These are phyloP conservation scores for Trididemnum nubilum DNA, from an alignment of 23 tunicate species.

Conservation along the genomic window DNA sequence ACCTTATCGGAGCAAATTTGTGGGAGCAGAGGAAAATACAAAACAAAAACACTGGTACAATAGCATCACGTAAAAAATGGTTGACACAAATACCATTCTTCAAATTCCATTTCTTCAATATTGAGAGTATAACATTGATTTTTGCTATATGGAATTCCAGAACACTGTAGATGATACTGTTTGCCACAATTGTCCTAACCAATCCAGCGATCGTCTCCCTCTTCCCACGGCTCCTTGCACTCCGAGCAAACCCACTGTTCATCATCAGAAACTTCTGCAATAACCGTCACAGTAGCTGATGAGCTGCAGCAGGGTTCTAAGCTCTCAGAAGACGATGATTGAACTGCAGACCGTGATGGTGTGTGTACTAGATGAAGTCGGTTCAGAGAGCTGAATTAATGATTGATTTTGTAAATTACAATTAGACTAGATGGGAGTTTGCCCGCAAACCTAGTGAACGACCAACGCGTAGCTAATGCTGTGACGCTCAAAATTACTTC, in stretches of 20 bases:
- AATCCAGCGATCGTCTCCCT: slow-evolving; percentile 27
- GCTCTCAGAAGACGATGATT: neutral
- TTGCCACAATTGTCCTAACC: slow-evolving; percentile 13
- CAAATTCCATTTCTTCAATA: slow-evolving; percentile 2
- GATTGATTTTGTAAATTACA: too few relatives aligned
- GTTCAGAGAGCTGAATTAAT: too few relatives aligned
- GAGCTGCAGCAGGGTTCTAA: neutral
- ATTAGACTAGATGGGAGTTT: too few relatives aligned
- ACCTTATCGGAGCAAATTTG: too few relatives aligned
- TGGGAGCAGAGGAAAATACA: too few relatives aligned
- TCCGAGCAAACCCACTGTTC: slow-evolving; percentile 10
- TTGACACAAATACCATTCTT: neutral
- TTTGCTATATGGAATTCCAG: neutral
- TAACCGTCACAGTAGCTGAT: neutral
- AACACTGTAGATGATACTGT: slow-evolving; percentile 24
- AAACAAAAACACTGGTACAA: too few relatives aligned
- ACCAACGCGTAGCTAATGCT: too few relatives aligned
- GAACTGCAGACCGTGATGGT: too few relatives aligned
- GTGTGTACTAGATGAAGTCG: neutral
- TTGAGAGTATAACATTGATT: neutral
- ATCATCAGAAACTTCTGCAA: neutral
- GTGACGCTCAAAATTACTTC: too few relatives aligned
- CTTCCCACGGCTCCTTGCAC: neutral
- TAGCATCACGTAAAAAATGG: too few relatives aligned
- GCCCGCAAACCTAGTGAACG: too few relatives aligned